A percentile compares a stretch with the other conserved stretches of the same genome.
These are phyloP conservation scores for Oreotragus oreotragus DNA, from an alignment of 2,113 vertebrate genomes.

Conservation along the genomic window DNA sequence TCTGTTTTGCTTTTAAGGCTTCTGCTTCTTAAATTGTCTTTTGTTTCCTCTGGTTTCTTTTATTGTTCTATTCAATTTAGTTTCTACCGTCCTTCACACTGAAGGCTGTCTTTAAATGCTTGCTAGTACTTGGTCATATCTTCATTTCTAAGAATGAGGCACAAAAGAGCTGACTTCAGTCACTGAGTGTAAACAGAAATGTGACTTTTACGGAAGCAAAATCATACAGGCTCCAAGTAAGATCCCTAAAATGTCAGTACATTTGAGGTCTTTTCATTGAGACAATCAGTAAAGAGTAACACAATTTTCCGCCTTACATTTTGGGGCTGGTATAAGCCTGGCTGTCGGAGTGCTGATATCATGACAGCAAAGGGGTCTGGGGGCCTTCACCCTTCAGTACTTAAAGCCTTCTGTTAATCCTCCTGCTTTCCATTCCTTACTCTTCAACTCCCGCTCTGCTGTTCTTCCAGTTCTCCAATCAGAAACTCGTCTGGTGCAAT, in stretches of 20 bases:
- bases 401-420: conserved; percentile 1
- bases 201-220: not conserved
- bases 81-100: not conserved
- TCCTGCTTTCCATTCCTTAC: not conserved
- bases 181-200: not conserved
- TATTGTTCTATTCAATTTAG: not conserved
- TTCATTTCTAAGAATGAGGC: not conserved
- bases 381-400: not conserved
- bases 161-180: too few species aligned
- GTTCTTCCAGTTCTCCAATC: not conserved
- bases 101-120: not conserved
- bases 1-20: not conserved
- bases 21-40: not conserved
- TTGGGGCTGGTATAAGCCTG: not conserved
- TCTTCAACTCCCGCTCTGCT: not conserved
- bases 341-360: not conserved
- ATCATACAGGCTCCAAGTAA: not conserved
- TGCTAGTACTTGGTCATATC: not conserved
- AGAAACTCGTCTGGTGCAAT: not conserved
- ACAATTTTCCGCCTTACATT: not conserved
- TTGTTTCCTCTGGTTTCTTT: not conserved
- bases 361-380: not conserved
- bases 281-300: not conserved
- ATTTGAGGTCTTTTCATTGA: not conserved
- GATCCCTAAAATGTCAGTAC: not conserved